These are phyloP conservation scores for Pegea sp. DNA, from an alignment of 23 tunicate genomes.

Conservation along the genomic window DNA sequence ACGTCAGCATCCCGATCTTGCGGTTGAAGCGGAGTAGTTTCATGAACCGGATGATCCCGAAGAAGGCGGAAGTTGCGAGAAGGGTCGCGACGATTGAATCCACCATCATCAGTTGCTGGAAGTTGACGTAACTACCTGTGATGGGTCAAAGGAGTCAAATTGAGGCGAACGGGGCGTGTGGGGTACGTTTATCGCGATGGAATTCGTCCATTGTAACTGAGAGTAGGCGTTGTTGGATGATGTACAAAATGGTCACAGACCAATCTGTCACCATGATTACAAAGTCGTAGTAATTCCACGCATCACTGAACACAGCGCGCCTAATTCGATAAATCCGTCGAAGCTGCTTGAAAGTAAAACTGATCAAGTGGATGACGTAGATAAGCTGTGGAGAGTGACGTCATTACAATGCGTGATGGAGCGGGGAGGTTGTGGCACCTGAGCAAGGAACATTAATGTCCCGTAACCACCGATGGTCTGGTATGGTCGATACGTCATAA, in stretches of 20 bases:
- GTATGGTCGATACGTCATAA: constrained; percentile 69
- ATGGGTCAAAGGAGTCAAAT: too few relatives aligned
- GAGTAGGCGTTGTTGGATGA: constrained; percentile 21
- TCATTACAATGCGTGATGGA: too few relatives aligned
- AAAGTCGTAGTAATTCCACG: constrained; percentile 53
- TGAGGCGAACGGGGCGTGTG: not conserved
- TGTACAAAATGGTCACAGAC: constrained; percentile 27
- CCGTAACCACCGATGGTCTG: constrained; percentile 80
- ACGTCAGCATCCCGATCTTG: constrained; percentile 81
- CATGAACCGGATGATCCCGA: constrained; percentile 71
- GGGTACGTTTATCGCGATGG: constrained; percentile 63
- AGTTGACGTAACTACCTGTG: constrained; percentile 78
- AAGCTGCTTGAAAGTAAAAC: constrained; percentile 17
- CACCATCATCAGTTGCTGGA: constrained; percentile 72
- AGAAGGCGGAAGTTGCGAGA: constrained; percentile 71
- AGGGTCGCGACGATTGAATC: constrained; percentile 48
- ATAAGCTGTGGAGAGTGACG: too few relatives aligned
- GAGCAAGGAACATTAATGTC: constrained; percentile 67
- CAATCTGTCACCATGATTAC: constrained; percentile 35
- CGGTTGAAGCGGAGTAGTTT: constrained; percentile 89
- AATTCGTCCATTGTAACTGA: constrained; percentile 25
- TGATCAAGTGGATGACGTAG: constrained; percentile 50
- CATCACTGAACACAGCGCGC: constrained; percentile 19
- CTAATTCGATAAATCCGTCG: constrained; percentile 6
- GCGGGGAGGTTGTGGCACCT: too few relatives aligned